phyloP scores from a whole-genome alignment of 2,113 vertebrate species.

The Nyctereutes procyonoides region DNA sequence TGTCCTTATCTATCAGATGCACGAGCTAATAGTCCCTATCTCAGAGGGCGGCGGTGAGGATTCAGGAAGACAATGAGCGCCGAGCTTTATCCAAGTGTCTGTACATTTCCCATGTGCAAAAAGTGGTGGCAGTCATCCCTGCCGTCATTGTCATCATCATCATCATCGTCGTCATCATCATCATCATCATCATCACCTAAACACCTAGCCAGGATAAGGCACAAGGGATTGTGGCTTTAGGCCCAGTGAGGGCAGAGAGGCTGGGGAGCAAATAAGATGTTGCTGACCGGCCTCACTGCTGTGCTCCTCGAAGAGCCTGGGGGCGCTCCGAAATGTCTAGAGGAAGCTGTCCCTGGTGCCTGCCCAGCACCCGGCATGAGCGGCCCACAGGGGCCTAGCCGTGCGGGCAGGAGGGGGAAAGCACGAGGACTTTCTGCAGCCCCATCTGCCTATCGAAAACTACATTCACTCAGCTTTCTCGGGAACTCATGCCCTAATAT shows the following conservation, averaged over 20 bases:
- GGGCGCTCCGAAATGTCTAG: background rate
- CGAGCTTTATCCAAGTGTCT: background rate
- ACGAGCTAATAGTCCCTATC: background rate
- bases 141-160: fast-evolving
- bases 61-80: fast-evolving
- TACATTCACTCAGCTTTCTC: conserved; percentile 90
- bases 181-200: background rate
- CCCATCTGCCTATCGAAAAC: conserved; percentile 92
- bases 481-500: conserved; percentile 96
- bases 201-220: background rate
- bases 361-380: background rate
- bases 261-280: background rate
- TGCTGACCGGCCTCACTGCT: background rate
- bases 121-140: background rate
- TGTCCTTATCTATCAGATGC: conserved; percentile 19
- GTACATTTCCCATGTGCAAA: background rate
- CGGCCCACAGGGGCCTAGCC: background rate
- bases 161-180: fast-evolving
- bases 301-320: background rate
- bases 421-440: conserved; percentile 79
- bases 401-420: conserved; percentile 62
- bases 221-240: background rate
- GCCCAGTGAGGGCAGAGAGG: background rate
- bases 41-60: background rate
- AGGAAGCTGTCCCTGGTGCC: background rate